Evolutionary conservation across 1,140 invertebrate species (phyloP).

Genomic region (Habropoda laboriosa): DNA sequence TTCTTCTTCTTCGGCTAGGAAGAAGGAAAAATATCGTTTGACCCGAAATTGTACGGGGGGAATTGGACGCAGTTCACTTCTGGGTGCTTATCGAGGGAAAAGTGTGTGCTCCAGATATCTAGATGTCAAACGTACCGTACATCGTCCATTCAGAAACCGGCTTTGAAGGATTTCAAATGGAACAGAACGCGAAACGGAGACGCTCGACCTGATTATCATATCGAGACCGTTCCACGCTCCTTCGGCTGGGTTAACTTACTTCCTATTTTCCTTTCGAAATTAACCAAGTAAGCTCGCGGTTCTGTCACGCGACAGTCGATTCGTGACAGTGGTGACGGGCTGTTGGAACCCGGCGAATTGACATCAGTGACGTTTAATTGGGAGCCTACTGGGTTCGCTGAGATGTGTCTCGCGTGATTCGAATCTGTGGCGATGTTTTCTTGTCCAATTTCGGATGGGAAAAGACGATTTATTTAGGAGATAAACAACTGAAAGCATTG

Average conservation of each 20-base stretch:
- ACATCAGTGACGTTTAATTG: constrained; percentile 24
- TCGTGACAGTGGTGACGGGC: no score
- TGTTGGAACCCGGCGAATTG: neutral
- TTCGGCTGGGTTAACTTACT: no score
- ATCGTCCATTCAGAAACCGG: constrained; percentile 7
- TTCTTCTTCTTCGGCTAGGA: neutral
- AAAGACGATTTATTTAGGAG: no score
- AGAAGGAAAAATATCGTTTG: neutral
- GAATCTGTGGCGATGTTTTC: neutral
- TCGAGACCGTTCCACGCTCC: neutral
- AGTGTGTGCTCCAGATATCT: constrained; percentile 20
- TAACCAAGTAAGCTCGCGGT: neutral
- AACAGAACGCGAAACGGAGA: neutral
- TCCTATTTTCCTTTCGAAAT: neutral
- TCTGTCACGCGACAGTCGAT: neutral
- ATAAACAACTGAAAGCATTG: no score
- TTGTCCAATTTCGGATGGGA: no score
- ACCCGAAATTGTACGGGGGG: neutral
- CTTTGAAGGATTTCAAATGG: constrained; percentile 3
- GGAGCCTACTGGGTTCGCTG: neutral
- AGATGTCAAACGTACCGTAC: constrained; percentile 20
- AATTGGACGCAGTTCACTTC: neutral
- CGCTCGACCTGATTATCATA: neutral
- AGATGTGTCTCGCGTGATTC: neutral
- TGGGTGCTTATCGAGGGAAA: neutral